Percentiles rank a stretch among this genome's conserved stretches.
These are phyloP conservation scores for Hippasteria phrygiana DNA, from an alignment of 53 echinoderm and acorn worm species.

Conservation along the genomic window DNA sequence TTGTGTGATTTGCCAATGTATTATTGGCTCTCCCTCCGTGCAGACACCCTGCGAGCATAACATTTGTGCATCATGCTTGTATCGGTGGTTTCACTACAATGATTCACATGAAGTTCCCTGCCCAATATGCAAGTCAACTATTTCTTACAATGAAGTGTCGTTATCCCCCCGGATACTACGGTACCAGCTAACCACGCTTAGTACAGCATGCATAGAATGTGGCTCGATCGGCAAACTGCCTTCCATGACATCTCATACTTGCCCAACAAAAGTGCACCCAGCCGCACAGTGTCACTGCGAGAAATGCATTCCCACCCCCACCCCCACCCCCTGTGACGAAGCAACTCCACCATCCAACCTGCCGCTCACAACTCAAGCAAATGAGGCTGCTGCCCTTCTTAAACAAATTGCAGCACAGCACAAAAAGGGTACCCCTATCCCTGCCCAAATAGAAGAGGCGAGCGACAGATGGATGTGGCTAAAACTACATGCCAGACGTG, in stretches of 20 bases:
- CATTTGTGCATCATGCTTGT: background rate
- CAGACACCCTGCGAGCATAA: conserved; percentile 12
- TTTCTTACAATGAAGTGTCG: background rate
- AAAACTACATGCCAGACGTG: background rate
- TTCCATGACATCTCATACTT: background rate
- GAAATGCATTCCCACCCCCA: background rate
- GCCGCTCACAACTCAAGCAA: too few species aligned
- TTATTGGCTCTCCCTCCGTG: background rate
- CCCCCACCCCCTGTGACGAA: background rate
- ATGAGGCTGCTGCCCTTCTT: background rate
- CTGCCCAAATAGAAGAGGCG: background rate
- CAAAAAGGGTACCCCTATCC: background rate
- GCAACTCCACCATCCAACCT: background rate
- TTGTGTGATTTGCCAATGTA: conserved; percentile 6
- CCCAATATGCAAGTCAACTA: background rate
- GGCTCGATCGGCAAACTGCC: background rate
- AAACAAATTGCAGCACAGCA: background rate
- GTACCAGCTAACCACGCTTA: background rate
- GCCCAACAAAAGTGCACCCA: background rate
- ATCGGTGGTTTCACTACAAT: background rate
- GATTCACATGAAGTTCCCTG: background rate
- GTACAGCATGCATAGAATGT: background rate
- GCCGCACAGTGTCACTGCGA: background rate
- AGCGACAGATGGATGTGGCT: conserved; percentile 3
- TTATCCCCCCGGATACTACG: background rate